phyloP scores from a whole-genome alignment of 2,888 invertebrate species.

The Rhagophthalmus giganteus region DNA sequence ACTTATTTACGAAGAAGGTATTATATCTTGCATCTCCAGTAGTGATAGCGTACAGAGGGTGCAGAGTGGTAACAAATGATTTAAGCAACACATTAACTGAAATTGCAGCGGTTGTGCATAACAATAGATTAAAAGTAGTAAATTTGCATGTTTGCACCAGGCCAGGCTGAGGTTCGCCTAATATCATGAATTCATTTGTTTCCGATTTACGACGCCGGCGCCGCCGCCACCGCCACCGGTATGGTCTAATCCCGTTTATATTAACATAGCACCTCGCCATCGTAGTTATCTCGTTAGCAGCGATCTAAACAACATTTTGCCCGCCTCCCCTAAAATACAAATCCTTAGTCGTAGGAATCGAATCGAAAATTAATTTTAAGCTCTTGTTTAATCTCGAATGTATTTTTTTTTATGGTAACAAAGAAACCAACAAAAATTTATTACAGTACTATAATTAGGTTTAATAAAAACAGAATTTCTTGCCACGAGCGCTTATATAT shows the following conservation, averaged over 20 bases:
- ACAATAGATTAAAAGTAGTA: slow-evolving; percentile 18
- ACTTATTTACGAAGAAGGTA: slow-evolving; percentile 1
- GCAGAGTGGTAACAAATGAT: slow-evolving; percentile 4
- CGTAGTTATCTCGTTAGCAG: slow-evolving; percentile 6
- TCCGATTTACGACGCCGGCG: slow-evolving; percentile 18
- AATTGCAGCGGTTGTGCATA: slow-evolving; percentile 6
- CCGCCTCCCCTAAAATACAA: slow-evolving; percentile 5
- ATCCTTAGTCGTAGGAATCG: too few species aligned
- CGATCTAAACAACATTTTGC: slow-evolving; percentile 12
- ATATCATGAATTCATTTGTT: slow-evolving; percentile 20
- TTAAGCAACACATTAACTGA: slow-evolving; percentile 5
- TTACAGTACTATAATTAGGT: too few species aligned
- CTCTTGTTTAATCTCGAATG: too few species aligned
- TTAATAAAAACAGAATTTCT: too few species aligned
- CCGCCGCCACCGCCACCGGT: slow-evolving; percentile 8
- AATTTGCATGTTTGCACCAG: slow-evolving; percentile 19
- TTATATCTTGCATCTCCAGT: not conserved
- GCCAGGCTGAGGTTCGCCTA: slow-evolving; percentile 19
- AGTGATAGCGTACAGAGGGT: not conserved
- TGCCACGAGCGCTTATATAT: too few species aligned
- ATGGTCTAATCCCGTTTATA: slow-evolving; percentile 15
- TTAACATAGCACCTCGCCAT: slow-evolving; percentile 16
- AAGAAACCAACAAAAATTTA: too few species aligned
- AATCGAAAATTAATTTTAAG: too few species aligned
- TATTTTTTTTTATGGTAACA: too few species aligned